These are phyloP conservation scores for Tromatobia lineatoria DNA, from an alignment of 2,888 invertebrate genomes.

Conservation along the genomic window DNA sequence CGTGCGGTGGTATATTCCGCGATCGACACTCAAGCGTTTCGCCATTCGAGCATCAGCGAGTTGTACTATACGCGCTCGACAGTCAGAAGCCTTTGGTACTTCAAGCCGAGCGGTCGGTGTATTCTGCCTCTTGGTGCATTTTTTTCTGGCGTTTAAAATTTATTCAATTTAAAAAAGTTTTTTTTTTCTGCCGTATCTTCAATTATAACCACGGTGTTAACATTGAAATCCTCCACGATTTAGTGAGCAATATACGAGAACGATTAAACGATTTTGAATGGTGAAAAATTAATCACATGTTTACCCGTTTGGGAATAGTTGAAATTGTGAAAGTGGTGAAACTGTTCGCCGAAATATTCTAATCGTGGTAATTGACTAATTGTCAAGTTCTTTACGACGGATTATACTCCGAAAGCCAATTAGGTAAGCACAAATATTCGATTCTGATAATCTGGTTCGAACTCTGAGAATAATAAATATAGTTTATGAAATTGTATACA, in stretches of 20 bases:
- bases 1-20: slow-evolving; percentile 24
- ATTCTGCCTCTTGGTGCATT: not conserved
- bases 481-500: not conserved
- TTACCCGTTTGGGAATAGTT: not conserved
- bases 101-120: slow-evolving; percentile 35
- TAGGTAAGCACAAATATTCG: slow-evolving; percentile 11
- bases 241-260: not conserved
- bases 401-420: slow-evolving; percentile 2
- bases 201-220: not conserved
- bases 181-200: not conserved
- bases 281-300: not conserved
- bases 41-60: slow-evolving; percentile 28
- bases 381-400: not conserved
- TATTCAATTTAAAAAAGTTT: no score
- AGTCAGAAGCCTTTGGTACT: slow-evolving; percentile 58
- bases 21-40: slow-evolving; percentile 49
- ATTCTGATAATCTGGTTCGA: not conserved
- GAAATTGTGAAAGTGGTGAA: not conserved
- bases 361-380: not conserved
- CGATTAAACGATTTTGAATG: not conserved
- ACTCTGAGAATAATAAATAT: not conserved
- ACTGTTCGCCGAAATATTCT: not conserved
- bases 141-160: not conserved
- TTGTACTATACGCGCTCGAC: slow-evolving; percentile 21
- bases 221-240: not conserved